Evolutionary conservation across 30 jellyfish, hydroid and myxozoan species (phyloP).

Genomic region (Hydractinia echinata): DNA sequence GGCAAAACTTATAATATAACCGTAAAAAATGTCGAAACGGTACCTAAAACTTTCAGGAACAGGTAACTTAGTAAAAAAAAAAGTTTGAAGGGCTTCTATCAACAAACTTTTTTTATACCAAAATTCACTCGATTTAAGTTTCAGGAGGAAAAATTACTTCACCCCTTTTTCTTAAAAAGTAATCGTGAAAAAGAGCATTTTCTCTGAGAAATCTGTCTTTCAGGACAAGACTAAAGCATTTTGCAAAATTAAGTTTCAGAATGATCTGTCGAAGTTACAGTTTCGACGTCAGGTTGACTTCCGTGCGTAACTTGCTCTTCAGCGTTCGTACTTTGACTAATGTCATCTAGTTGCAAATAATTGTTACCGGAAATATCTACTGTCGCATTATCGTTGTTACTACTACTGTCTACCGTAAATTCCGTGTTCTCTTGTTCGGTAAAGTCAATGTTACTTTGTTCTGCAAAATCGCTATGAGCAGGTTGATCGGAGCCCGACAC

Average conservation of each 20-base stretch:
- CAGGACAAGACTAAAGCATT: neutral
- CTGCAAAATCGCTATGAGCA: slow-evolving; percentile 7
- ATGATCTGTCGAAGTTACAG: slow-evolving; percentile 14
- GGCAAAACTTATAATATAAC: too few species aligned
- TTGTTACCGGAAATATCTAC: slow-evolving; percentile 1
- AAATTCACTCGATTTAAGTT: too few species aligned
- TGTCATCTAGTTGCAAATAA: slow-evolving; percentile 24
- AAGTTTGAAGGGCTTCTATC: too few species aligned
- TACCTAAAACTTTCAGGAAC: too few species aligned
- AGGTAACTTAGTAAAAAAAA: too few species aligned
- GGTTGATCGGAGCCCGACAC: slow-evolving; percentile 40
- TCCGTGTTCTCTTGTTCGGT: slow-evolving; percentile 14
- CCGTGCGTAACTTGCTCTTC: neutral
- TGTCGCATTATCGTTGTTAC: slow-evolving; percentile 13
- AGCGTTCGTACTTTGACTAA: slow-evolving; percentile 32
- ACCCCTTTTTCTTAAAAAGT: too few species aligned
- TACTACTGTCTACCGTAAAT: slow-evolving; percentile 40
- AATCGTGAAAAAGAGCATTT: too few species aligned
- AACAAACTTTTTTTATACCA: too few species aligned
- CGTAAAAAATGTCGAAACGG: too few species aligned
- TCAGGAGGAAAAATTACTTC: too few species aligned
- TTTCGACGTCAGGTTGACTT: slow-evolving; percentile 1
- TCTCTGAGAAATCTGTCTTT: neutral
- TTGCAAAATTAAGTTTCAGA: neutral
- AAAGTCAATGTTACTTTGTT: slow-evolving; percentile 24